Base-by-base conservation (phyloP, 2,113 vertebrate species). In the Choloepus hoffmanni region DNA sequence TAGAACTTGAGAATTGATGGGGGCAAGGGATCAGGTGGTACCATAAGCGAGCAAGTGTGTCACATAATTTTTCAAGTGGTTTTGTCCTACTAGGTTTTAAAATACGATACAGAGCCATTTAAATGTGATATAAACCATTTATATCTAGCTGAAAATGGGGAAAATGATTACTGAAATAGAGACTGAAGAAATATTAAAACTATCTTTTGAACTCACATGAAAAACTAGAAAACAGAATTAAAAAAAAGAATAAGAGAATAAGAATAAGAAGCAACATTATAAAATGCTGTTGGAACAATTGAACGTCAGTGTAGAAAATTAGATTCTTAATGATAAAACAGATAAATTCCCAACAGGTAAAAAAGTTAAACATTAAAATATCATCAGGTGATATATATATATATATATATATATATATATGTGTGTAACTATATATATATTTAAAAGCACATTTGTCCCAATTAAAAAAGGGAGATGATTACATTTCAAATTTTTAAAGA, bases 361-460 rank as follows among this genome's bases (percentile, higher is more conserved):
- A 65, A 68, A 21, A 45, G 40, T 58, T 67, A 62, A 79, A 19
- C 48, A 43, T 4, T 93, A n/a, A 62, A 89, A 85, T 72, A 10
- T 58, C 21, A 23, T 74, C 3, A 11, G 67, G 3, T 60, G 21
- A 60, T 21, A 23, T 23, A 76, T 7, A 23, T 19, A 60, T 19
- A 60, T 19, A 60, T 18, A 19, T 60, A 23, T 58, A 16, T 23
- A 85, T 45, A 68, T 15, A 26, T 36, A 23, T 74, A 23, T 26
- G 30, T 55, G 36, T 48, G 12, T 73, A 24, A 26, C 23, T 45
- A 5, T 45, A 50, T 16, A 8, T 36, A 53, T 53, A 67, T 77
- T 83, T 58, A 33, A 63, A 85, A 85, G n/a, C 24, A 60, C 18
- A 13, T 65, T 79, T 81, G 82, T 96, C 48, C 45, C 67, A 53